A percentile compares a stretch with the other conserved stretches of the same genome.
These are phyloP conservation scores for Arizona elegans DNA, from an alignment of 2,113 vertebrate species.

Conservation along the genomic window DNA sequence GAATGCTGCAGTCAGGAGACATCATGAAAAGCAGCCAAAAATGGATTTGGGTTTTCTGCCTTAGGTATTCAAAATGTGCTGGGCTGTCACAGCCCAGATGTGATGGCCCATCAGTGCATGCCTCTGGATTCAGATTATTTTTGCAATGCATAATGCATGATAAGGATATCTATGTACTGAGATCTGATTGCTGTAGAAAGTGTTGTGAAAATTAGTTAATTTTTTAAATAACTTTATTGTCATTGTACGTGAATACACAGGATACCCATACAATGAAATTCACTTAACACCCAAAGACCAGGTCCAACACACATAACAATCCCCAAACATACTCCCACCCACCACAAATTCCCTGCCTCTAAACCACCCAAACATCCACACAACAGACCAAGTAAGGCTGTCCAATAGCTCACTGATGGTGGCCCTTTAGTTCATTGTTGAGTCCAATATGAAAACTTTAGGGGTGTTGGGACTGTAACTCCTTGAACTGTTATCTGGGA, in stretches of 20 bases:
- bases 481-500: neutral
- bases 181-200: neutral
- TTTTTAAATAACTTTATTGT: too few relatives aligned
- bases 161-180: neutral
- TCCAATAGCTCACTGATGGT: too few relatives aligned
- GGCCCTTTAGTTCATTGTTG: too few relatives aligned
- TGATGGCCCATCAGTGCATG: neutral
- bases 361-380: too few relatives aligned
- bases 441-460: neutral
- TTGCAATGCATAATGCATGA: neutral
- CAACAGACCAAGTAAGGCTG: too few relatives aligned
- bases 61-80: neutral
- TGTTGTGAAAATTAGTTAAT: neutral
- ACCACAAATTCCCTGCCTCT: too few relatives aligned
- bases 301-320: too few relatives aligned
- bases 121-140: neutral
- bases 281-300: too few relatives aligned
- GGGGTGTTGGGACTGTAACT: neutral
- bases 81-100: neutral
- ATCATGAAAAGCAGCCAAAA: neutral
- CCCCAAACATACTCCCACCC: too few relatives aligned
- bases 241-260: too few relatives aligned
- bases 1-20: neutral
- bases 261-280: too few relatives aligned
- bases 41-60: neutral